phyloP scores from a whole-genome alignment of 2,797 vertebrate genomes.

The Tapirus indicus region DNA sequence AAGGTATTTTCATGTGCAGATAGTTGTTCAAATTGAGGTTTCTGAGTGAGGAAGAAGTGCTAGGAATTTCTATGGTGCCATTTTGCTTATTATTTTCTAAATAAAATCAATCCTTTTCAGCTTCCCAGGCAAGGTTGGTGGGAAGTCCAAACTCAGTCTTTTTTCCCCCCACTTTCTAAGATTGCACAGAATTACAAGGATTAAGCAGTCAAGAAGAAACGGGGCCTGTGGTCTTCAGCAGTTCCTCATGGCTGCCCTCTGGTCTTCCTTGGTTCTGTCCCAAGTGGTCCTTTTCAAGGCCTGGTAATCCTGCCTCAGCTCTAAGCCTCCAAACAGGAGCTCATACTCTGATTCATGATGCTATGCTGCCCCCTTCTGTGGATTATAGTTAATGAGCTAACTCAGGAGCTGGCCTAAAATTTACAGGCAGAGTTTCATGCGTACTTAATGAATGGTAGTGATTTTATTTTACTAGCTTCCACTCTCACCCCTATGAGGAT shows the following conservation, averaged over 20 bases:
- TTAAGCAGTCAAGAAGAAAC: not conserved
- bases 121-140: not conserved
- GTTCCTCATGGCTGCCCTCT: not conserved
- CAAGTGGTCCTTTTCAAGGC: not conserved
- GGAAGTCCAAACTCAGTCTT: not conserved
- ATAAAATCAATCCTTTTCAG: not conserved
- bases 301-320: not conserved
- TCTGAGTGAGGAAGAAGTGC: not conserved
- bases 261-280: not conserved
- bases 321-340: not conserved
- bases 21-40: not conserved
- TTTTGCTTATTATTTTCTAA: not conserved
- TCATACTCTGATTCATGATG: not conserved
- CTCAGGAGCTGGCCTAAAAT: not conserved
- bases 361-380: constrained; percentile 51
- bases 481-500: not conserved
- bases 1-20: not conserved
- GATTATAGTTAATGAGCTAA: constrained; percentile 12
- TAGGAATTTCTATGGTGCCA: not conserved
- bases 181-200: not conserved
- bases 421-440: not conserved
- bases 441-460: not conserved
- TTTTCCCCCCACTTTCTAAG: not conserved
- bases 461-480: not conserved
- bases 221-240: not conserved